Percentiles rank a stretch among this genome's conserved stretches.
Evolutionary conservation across 2,888 invertebrate species (phyloP).

Genomic region (Amphipyra tragopoginis): DNA sequence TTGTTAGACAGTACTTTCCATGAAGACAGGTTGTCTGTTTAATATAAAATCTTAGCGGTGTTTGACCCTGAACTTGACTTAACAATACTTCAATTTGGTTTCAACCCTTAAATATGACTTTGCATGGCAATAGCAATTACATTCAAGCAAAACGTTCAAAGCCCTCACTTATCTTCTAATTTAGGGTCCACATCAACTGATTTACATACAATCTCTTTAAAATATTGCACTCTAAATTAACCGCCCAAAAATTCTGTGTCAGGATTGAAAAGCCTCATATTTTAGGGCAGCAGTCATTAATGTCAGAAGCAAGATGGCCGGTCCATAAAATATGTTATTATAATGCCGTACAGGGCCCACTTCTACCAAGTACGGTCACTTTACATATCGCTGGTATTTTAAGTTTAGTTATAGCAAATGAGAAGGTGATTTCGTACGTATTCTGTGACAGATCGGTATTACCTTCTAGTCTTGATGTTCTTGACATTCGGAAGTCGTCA

Average conservation of each 20-base stretch:
- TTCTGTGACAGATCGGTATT: slow-evolving; percentile 24
- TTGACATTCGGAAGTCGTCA: not conserved
- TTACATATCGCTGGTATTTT: slow-evolving; percentile 62
- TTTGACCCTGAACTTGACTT: no score
- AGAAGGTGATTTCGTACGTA: slow-evolving; percentile 37
- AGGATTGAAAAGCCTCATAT: slow-evolving; percentile 65
- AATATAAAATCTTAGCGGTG: not conserved
- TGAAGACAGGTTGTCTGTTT: slow-evolving; percentile 6
- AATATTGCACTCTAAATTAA: slow-evolving; percentile 56
- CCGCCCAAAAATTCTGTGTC: slow-evolving; percentile 59
- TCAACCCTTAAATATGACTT: not conserved
- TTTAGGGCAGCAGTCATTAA: slow-evolving; percentile 77
- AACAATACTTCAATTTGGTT: no score
- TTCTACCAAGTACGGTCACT: slow-evolving; percentile 73
- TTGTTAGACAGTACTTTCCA: slow-evolving; percentile 16
- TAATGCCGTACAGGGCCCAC: slow-evolving; percentile 72
- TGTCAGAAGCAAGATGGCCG: slow-evolving; percentile 77
- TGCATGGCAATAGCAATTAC: slow-evolving; percentile 2
- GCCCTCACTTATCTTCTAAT: slow-evolving; percentile 13
- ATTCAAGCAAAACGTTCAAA: slow-evolving; percentile 3
- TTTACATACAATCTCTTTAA: slow-evolving; percentile 45
- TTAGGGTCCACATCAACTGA: slow-evolving; percentile 18
- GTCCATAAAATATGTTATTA: slow-evolving; percentile 77
- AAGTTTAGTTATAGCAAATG: slow-evolving; percentile 52
- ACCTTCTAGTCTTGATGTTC: slow-evolving; percentile 3